Conservation (phyloP, 2,113 vertebrate species). For the Dromas ardeola region DNA sequence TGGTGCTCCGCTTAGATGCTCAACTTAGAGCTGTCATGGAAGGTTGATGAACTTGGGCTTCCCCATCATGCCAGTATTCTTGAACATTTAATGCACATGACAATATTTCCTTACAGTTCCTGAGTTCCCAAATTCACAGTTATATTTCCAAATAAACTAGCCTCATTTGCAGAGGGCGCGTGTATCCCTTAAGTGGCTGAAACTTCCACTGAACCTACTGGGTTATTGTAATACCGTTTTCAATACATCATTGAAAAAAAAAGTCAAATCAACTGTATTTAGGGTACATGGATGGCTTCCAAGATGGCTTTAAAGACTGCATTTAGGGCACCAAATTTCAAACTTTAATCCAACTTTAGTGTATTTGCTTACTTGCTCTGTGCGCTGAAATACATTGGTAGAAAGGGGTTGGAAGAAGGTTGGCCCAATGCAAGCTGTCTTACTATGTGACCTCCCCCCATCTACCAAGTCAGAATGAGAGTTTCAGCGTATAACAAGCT, state of each 20-base stretch:
- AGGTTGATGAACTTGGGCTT: background rate
- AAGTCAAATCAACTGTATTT: background rate
- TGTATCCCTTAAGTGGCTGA: background rate
- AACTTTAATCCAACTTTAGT: background rate
- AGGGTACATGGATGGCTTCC: background rate
- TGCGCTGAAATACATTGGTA: background rate
- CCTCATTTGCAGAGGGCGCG: background rate
- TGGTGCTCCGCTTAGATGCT: background rate
- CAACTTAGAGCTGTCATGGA: background rate
- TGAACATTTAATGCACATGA: background rate
- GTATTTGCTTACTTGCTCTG: background rate
- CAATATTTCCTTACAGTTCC: background rate
- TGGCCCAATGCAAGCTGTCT: background rate
- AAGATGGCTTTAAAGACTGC: background rate
- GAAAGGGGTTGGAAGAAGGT: background rate
- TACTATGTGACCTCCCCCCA: background rate
- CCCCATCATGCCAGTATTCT: fast-evolving
- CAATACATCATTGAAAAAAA: background rate
- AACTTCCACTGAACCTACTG: background rate
- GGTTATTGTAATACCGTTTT: background rate
- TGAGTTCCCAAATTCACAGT: background rate
- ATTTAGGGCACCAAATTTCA: background rate
- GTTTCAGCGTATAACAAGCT: background rate
- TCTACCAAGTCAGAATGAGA: background rate
- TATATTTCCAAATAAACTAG: background rate